Evolutionary conservation across 2,888 invertebrate species (phyloP).

Genomic region (Macaria liturata): DNA sequence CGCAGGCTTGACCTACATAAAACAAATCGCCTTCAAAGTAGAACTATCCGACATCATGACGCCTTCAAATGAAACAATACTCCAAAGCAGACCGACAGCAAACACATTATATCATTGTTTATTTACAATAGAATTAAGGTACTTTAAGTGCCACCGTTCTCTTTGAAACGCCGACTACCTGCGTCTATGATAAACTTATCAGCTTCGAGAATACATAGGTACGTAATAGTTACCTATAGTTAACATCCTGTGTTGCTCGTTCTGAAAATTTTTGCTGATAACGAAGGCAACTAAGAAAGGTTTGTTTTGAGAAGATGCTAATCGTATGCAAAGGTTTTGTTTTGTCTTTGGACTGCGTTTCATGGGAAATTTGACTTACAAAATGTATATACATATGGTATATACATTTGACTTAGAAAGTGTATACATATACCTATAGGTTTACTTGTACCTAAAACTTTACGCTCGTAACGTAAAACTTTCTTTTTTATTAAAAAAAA

Average conservation of each 20-base stretch:
- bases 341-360: background rate
- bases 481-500: no score
- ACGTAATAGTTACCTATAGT: conserved; percentile 14
- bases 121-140: conserved; percentile 64
- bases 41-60: conserved; percentile 45
- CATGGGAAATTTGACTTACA: no score
- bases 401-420: no score
- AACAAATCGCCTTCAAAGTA: conserved; percentile 33
- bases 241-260: conserved; percentile 26
- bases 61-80: conserved; percentile 46
- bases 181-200: conserved; percentile 27
- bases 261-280: conserved; percentile 18
- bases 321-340: conserved; percentile 24
- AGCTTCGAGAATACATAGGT: conserved; percentile 16
- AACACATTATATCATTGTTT: conserved; percentile 57
- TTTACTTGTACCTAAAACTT: no score
- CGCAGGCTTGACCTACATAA: conserved; percentile 15
- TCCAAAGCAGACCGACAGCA: conserved; percentile 51
- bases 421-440: no score
- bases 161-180: conserved; percentile 55
- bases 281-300: conserved; percentile 9
- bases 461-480: no score
- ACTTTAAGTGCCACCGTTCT: conserved; percentile 68
- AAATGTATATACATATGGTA: no score
- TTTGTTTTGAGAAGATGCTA: conserved; percentile 23